phyloP scores from a whole-genome alignment of 2,113 vertebrate species.

The Petrocephalus zakoni region DNA sequence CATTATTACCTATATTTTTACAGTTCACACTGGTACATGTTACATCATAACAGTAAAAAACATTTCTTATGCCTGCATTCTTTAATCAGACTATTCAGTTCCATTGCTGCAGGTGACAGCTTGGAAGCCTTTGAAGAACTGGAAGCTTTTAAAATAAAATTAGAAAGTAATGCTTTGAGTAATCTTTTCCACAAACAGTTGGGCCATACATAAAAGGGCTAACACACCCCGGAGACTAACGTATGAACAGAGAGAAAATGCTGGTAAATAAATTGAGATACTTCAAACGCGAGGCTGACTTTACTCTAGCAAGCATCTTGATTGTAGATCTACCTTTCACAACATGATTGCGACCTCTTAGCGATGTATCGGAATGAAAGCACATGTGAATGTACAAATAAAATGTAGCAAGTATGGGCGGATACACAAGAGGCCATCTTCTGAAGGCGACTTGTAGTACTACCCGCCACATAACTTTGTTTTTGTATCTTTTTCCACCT shows the following conservation, averaged over 20 bases:
- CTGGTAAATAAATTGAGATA: neutral
- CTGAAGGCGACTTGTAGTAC: neutral
- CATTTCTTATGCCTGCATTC: neutral
- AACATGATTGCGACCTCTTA: neutral
- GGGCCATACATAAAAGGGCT: neutral
- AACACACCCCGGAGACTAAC: neutral
- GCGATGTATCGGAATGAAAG: neutral
- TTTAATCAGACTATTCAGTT: neutral
- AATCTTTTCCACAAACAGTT: slow-evolving; percentile 15
- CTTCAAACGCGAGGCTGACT: neutral
- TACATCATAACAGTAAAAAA: neutral
- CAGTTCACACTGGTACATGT: neutral
- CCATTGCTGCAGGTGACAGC: neutral
- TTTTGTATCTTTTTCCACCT: neutral
- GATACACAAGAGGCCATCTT: neutral
- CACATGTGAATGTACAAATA: neutral
- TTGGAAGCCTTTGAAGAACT: neutral
- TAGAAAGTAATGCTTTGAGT: neutral
- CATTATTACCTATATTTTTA: neutral
- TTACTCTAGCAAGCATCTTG: neutral
- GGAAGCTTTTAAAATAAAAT: neutral
- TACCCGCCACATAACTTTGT: neutral
- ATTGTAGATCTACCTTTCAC: neutral
- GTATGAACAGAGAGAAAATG: neutral
- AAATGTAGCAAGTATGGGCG: neutral